phyloP scores from a whole-genome alignment of 2,113 vertebrate species.

The Petromus typicus region DNA sequence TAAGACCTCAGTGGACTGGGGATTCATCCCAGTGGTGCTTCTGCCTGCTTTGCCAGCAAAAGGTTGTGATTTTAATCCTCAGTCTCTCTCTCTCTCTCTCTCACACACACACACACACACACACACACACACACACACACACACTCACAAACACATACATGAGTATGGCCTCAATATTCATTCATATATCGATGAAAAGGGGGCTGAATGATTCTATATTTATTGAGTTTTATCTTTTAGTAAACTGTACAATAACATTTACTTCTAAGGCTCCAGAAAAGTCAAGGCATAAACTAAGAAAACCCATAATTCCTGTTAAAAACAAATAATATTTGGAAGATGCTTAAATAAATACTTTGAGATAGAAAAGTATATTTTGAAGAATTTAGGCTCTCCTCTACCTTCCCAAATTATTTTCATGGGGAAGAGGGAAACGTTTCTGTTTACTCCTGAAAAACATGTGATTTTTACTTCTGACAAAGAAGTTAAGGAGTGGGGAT shows the following conservation, averaged over 20 bases:
- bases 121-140: too few species aligned
- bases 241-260: constrained; percentile 9
- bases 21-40: too few species aligned
- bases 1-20: too few species aligned
- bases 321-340: not conserved
- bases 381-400: not conserved
- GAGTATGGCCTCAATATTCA: too few species aligned
- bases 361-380: not conserved
- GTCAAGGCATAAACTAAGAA: not conserved
- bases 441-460: not conserved
- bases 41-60: too few species aligned
- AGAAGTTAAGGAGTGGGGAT: not conserved
- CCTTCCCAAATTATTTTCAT: not conserved
- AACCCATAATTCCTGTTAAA: not conserved
- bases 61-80: too few species aligned
- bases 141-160: too few species aligned
- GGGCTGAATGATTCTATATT: not conserved
- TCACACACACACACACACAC: too few species aligned
- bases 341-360: not conserved
- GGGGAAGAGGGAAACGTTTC: not conserved
- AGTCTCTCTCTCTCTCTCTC: too few species aligned
- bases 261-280: not conserved
- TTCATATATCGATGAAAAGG: not conserved
- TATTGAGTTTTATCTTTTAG: constrained; percentile 50
- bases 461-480: not conserved